Percentiles rank a stretch among this genome's conserved stretches.
Evolutionary conservation across 2,113 vertebrate species (phyloP).

Genomic region (Paramormyrops kingsleyae): DNA sequence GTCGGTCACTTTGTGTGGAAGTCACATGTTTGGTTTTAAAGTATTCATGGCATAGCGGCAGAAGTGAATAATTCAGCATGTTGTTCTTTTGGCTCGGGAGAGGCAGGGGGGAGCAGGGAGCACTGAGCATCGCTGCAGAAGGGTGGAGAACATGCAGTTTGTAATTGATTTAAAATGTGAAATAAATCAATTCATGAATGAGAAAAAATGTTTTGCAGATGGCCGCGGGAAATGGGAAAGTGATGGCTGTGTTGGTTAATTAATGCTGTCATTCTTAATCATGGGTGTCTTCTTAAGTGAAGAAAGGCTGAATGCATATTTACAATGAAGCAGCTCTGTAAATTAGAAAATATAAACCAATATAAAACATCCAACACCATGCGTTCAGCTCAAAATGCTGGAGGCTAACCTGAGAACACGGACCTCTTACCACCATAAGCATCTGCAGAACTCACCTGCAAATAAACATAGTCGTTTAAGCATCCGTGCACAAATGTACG

Average conservation of each 20-base stretch:
- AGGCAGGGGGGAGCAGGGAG: not conserved
- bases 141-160: not conserved
- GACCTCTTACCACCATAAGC: not conserved
- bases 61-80: conserved; percentile 8
- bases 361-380: not conserved
- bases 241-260: not conserved
- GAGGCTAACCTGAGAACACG: not conserved
- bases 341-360: not conserved
- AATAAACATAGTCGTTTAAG: not conserved
- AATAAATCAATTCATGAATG: not conserved
- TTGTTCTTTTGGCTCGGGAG: not conserved
- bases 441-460: not conserved
- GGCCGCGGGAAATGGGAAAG: not conserved
- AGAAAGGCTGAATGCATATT: not conserved
- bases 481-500: not conserved
- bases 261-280: not conserved
- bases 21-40: not conserved
- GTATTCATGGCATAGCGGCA: not conserved
- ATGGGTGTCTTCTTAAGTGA: not conserved
- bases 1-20: not conserved
- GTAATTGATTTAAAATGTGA: not conserved
- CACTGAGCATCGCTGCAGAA: not conserved
- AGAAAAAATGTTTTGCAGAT: not conserved
- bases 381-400: not conserved
- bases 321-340: not conserved